Percentiles rank a stretch among this genome's conserved stretches.
phyloP scores from a whole-genome alignment of 2,888 invertebrate species.

The Cyrtodaria siliqua region DNA sequence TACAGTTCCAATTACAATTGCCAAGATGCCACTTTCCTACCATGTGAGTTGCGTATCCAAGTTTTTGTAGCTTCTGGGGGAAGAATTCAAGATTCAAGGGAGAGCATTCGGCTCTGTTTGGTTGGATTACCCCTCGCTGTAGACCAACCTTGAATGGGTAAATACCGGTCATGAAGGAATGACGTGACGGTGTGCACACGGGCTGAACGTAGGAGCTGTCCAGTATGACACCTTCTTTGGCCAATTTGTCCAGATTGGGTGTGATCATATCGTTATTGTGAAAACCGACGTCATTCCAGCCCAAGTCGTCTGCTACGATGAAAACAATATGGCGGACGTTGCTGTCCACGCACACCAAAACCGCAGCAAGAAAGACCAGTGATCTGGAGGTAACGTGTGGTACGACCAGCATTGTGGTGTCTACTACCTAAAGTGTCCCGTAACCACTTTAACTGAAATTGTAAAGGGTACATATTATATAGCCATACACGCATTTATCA shows the following conservation, averaged over 20 bases:
- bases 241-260: slow-evolving; percentile 85
- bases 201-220: slow-evolving; percentile 86
- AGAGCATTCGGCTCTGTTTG: slow-evolving; percentile 70
- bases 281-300: slow-evolving; percentile 86
- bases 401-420: no score
- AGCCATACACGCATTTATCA: no score
- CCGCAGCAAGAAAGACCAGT: no score
- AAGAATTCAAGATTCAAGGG: slow-evolving; percentile 75
- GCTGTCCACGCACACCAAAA: no score
- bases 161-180: slow-evolving; percentile 73
- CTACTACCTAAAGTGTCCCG: no score
- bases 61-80: slow-evolving; percentile 73
- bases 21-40: slow-evolving; percentile 86
- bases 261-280: slow-evolving; percentile 85
- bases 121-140: slow-evolving; percentile 77
- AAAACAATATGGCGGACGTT: slow-evolving; percentile 62
- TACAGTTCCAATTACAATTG: slow-evolving; percentile 85
- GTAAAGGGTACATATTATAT: no score
- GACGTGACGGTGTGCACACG: slow-evolving; percentile 85
- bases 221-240: slow-evolving; percentile 84
- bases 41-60: slow-evolving; percentile 81
- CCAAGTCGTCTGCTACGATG: slow-evolving; percentile 72
- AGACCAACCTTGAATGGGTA: slow-evolving; percentile 75
- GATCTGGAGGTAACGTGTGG: no score
- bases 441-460: no score